These are phyloP conservation scores for Chromoteleia sp. DNA, from an alignment of 2,888 invertebrate species.

Conservation along the genomic window DNA sequence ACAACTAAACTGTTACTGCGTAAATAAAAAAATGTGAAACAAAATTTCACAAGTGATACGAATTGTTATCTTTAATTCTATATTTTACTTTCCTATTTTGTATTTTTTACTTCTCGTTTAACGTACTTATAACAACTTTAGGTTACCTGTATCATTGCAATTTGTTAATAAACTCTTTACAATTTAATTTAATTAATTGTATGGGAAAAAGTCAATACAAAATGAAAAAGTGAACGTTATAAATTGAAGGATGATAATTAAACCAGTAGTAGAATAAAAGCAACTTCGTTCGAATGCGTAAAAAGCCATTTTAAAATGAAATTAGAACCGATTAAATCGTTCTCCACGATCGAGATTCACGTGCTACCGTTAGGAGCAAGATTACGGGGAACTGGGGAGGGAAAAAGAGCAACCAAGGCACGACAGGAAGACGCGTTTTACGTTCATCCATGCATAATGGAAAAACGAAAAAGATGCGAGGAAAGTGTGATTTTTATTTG, in stretches of 20 bases:
- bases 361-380: slow-evolving; percentile 46
- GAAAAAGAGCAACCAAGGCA: slow-evolving; percentile 40
- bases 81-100: no score
- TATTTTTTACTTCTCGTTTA: no score
- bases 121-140: no score
- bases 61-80: no score
- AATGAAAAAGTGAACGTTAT: no score
- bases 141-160: no score
- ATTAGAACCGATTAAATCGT: slow-evolving; percentile 30
- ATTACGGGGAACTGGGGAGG: slow-evolving; percentile 29
- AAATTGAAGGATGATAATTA: no score
- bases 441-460: slow-evolving; percentile 32
- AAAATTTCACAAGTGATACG: neutral
- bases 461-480: slow-evolving; percentile 37
- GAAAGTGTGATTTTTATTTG: slow-evolving; percentile 56
- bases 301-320: neutral
- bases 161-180: no score
- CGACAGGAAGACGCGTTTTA: slow-evolving; percentile 43
- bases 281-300: neutral
- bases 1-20: neutral
- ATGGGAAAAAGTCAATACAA: no score
- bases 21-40: neutral
- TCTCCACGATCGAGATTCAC: slow-evolving; percentile 8
- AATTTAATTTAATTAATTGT: no score
- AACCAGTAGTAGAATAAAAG: neutral